Base-by-base conservation (phyloP, 2,797 vertebrate genomes). In the Enoplosus armatus region DNA sequence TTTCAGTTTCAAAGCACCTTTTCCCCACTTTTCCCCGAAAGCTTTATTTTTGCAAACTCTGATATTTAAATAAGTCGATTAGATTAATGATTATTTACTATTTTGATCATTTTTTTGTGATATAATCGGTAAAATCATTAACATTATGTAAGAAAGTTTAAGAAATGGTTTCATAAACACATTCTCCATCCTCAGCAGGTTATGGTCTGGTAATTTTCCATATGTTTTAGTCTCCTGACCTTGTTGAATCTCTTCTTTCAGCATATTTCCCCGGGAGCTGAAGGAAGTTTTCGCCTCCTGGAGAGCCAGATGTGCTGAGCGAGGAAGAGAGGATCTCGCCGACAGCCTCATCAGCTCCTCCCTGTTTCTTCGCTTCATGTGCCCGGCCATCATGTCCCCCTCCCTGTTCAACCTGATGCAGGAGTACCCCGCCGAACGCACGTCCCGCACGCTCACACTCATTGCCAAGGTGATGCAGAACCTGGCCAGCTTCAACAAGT, bases 391-490 rank as follows among this genome's bases (percentile, higher is more conserved):
- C 82, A 99, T 98, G 98, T 98, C 98, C 4, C 98, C 98, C 59
- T 98, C 98, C 78, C 97, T 99, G 72, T 99, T 99, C 77, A 97
- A 96, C 89, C 95, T 99, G 31, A 98, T 98, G 95, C 98, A 98
- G 95, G 98, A 99, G 91, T 99, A 99, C 80, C 98, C 98, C 0
- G 98, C 97, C 0, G 98, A 98, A 88, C 97, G 97, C 93, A 99
- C 98, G 0, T 98, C 98, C 24, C 95, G 98, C 75, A 99, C 98
- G 0, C 97, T 99, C 86, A 98, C 98, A 0, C 98, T 99, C 94
- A 99, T 99, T 29, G 97, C 98, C 93, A 99, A 99, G 95, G 98
- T 99, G 95, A 98, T 98, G 95, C 98, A 99, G 96, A 99, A 98
- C 96, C 90, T 99, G 95, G 98, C 98, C 96, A 99, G 97, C 96